Base-by-base conservation (phyloP, 2,113 vertebrate genomes). In the Peucedramus taeniatus region DNA sequence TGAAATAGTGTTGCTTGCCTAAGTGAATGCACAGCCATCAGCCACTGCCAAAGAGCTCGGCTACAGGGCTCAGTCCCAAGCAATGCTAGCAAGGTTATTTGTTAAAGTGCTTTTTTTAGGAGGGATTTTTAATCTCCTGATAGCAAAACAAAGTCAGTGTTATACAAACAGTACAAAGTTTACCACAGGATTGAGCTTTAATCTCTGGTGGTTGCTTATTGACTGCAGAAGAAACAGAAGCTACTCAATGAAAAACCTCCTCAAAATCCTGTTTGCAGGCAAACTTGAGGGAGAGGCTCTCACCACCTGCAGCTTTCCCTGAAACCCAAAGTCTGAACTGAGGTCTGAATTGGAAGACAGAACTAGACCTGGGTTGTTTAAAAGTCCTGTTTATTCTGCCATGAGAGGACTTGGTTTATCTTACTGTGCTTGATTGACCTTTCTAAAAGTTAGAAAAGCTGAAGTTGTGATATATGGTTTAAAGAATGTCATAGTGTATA, bases 121-220 rank as follows among this genome's bases (percentile, higher is more conserved):
- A 63, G 40, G n/a, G 68, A 42, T 23, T 86, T 91, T 71, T 45
- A 51, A 53, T 42, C 40, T 79, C 53, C 42, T 74, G 63, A 63
- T 17, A 72, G 80, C 51, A 81, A 78, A 91, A 30, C 69, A 80
- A 79, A 81, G 74, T 70, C 45, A 87, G 56, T 63, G 56, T 60
- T 94, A 47, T 3, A 61, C 65, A 90, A 95, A 92, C 84, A 96
- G 96, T 92, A 77, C 97, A 96, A 97, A 97, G 96, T 96, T 90
- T 91, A 75, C 70, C 47, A 44, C 33, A 60, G 83, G 83, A 75
- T 50, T 97, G 87, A 97, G 57, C 88, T 96, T 97, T 97, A 96
- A 94, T 79, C 96, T 71, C 71, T 93, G 51, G 40, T 69, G 40
- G 85, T 93, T 94, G 70, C 44, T 91, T 85, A 95, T 95, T 96